Base-by-base conservation (phyloP, 2,888 invertebrate species). In the Drosophila neonasuta region DNA sequence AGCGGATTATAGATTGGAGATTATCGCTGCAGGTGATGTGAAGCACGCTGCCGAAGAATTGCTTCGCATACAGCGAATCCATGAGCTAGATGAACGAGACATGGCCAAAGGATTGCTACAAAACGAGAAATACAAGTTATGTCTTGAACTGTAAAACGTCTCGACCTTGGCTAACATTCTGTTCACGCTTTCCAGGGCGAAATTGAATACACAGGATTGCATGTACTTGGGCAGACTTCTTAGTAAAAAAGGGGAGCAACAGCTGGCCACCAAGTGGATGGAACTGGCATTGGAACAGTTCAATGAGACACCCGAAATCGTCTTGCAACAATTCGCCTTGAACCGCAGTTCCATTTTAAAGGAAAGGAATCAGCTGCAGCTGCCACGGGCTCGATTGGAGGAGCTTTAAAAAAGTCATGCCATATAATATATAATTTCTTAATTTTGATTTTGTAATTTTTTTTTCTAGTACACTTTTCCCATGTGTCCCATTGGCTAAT, bases 31-130 rank as follows among this genome's bases (percentile, higher is more conserved):
- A 97, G 88, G 5, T 17, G 99, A 99, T 90, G 91, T 99, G 64
- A 94, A 94, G 71, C 97, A 98, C 0, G 98, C 98, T 6, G 97
- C 97, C 3, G 94, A 95, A 48, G 98, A 97, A 1, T 92, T 99
- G 55, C 95, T 97, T 64, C 93, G 98, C 36, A 92, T 99, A 2
- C 98, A 99, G 90, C 95, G 95, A 77, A 97, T 97, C 0, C 98
- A 98, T 90, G 93, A 94, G 67, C 92, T 98, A 45, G 94, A 96
- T 58, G 95, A 97, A 0, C 92, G 93, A 0, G 95, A 96, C 39
- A 93, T 99, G 74, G 96, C 96, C 1, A 91, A 93, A 56, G 99
- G 99, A 3, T 93, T 95, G 80, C 91, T 97, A 32, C 94, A 95
- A 76, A 96, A 96, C 1, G 93, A 95, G 13, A 93, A 94, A 83